phyloP scores from a whole-genome alignment of 1,140 invertebrate species.

The Meloidogyne floridensis region DNA sequence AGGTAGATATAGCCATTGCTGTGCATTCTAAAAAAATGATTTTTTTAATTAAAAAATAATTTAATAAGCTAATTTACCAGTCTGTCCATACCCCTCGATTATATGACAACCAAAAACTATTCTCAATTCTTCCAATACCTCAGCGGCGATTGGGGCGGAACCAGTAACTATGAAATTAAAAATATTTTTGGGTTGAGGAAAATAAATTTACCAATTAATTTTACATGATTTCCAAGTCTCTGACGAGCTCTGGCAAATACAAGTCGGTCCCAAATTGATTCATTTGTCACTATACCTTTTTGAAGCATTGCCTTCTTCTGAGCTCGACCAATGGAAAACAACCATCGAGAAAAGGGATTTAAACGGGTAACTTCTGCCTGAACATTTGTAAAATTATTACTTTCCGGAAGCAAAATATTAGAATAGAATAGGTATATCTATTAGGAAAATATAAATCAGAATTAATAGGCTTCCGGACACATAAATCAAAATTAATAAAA shows the following conservation, averaged over 20 bases:
- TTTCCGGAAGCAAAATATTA: too few species aligned
- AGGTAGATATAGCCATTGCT: constrained; percentile 84
- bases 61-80: constrained; percentile 69
- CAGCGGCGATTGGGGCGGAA: constrained; percentile 84
- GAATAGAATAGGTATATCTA: too few species aligned
- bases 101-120: constrained; percentile 86
- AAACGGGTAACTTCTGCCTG: constrained; percentile 15
- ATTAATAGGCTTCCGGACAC: too few species aligned
- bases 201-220: constrained; percentile 36
- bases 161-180: constrained; percentile 81
- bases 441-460: too few species aligned
- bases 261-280: constrained; percentile 48
- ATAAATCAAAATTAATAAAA: too few species aligned
- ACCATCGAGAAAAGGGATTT: constrained; percentile 28
- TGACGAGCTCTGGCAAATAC: constrained; percentile 53
- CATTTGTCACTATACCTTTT: constrained; percentile 40
- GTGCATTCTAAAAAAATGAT: constrained; percentile 76
- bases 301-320: constrained; percentile 41
- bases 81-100: constrained; percentile 83
- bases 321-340: constrained; percentile 43
- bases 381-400: background rate
- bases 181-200: constrained; percentile 65
- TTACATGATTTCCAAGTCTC: constrained; percentile 81
- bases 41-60: background rate
- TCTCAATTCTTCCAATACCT: constrained; percentile 87